phyloP scores from a whole-genome alignment of 2,797 vertebrate genomes.

The Erethizon dorsatum region DNA sequence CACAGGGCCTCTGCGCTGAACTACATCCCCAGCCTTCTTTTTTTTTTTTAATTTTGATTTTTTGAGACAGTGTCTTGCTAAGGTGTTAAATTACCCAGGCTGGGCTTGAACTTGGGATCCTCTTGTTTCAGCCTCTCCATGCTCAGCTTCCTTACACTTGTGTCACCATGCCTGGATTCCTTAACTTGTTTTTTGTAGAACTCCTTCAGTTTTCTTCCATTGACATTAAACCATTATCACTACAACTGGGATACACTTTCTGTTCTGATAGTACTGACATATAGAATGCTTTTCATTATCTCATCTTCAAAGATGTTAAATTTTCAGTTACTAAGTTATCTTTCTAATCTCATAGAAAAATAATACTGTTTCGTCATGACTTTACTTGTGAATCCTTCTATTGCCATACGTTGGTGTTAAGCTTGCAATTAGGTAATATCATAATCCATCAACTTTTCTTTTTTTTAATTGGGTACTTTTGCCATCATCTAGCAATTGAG shows the following conservation, averaged over 20 bases:
- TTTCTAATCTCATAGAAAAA: constrained; percentile 23
- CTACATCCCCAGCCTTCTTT: background rate
- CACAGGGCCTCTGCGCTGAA: background rate
- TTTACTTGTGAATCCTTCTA: constrained; percentile 21
- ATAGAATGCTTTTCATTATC: constrained; percentile 3
- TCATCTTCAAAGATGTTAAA: constrained; percentile 33
- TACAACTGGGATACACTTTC: background rate
- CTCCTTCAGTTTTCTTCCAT: background rate
- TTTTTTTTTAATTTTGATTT: background rate
- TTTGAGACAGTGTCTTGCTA: background rate
- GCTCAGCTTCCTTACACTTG: background rate
- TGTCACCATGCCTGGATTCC: background rate
- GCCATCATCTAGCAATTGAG: background rate
- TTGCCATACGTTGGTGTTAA: background rate
- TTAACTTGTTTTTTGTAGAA: background rate
- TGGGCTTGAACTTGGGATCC: background rate
- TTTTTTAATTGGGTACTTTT: background rate
- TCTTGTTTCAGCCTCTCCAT: background rate
- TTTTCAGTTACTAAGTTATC: background rate
- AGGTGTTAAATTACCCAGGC: background rate
- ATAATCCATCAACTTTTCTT: background rate
- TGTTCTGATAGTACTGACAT: background rate
- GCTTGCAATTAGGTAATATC: constrained; percentile 5
- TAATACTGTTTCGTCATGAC: constrained; percentile 44
- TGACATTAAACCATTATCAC: background rate